phyloP scores from a whole-genome alignment of 2,888 invertebrate genomes.

The Cylloceria caligata region DNA sequence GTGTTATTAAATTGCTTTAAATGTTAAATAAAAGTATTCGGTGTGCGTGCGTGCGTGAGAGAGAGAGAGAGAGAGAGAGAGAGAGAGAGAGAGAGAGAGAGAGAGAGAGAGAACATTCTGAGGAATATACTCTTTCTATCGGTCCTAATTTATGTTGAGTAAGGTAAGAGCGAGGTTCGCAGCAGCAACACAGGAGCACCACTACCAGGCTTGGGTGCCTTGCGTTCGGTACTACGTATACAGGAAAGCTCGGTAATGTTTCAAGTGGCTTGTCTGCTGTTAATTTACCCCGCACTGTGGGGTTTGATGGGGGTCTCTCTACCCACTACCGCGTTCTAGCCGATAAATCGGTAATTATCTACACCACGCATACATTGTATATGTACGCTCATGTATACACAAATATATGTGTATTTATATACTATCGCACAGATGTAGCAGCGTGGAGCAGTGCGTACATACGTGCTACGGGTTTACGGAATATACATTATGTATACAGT shows the following conservation, averaged over 20 bases:
- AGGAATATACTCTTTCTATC: conserved; percentile 84
- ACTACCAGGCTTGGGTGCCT: conserved; percentile 57
- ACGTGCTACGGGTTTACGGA: conserved; percentile 19
- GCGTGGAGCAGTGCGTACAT: conserved; percentile 5
- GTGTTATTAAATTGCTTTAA: too few species aligned
- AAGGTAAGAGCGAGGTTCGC: conserved; percentile 78
- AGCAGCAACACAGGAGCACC: conserved; percentile 43
- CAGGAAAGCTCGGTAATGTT: conserved; percentile 83
- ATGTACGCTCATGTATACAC: conserved; percentile 2
- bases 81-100: too few species aligned
- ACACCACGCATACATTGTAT: conserved; percentile 60
- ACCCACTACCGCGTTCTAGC: conserved; percentile 78
- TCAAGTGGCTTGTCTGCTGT: conserved; percentile 84
- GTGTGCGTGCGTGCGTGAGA: too few species aligned
- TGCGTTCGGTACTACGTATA: conserved; percentile 52
- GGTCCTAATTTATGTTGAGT: conserved; percentile 84
- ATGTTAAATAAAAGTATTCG: too few species aligned
- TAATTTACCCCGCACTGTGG: conserved; percentile 80
- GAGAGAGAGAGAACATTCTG: conserved; percentile 76
- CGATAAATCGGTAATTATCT: conserved; percentile 82
- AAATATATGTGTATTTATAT: too few species aligned
- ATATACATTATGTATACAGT: conserved; percentile 46
- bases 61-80: too few species aligned
- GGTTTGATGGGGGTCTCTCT: conserved; percentile 82
- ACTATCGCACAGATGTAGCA: too few species aligned